phyloP scores from a whole-genome alignment of 2,797 vertebrate genomes.

The Schizothorax lantsangensis region DNA sequence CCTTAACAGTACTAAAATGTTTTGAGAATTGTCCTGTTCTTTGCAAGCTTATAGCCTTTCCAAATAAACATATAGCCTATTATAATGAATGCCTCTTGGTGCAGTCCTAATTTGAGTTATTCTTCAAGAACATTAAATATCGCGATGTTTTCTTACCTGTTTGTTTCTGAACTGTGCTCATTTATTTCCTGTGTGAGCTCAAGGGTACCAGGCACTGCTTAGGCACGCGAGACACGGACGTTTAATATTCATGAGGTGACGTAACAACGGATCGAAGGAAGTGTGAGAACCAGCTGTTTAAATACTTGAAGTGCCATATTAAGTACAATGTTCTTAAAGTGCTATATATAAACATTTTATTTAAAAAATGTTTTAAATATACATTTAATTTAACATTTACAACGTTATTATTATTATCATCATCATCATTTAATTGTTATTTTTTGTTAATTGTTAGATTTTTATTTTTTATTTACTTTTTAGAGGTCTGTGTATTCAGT shows the following conservation, averaged over 20 bases:
- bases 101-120: background rate
- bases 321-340: background rate
- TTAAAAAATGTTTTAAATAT: background rate
- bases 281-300: background rate
- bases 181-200: background rate
- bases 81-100: background rate
- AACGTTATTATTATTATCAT: background rate
- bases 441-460: background rate
- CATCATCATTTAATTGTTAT: background rate
- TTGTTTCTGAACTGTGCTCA: background rate
- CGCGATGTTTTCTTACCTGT: slow-evolving; percentile 33
- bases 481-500: background rate
- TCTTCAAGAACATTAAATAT: background rate
- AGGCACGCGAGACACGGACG: slow-evolving; percentile 40
- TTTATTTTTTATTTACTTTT: background rate
- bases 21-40: background rate
- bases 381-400: background rate
- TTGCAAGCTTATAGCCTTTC: background rate
- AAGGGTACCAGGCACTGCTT: slow-evolving; percentile 67
- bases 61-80: background rate
- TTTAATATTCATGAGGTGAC: slow-evolving; percentile 61
- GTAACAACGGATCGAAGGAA: background rate
- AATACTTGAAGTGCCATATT: background rate
- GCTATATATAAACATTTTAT: background rate
- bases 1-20: background rate